A percentile compares a stretch with the other conserved stretches of the same genome.
These are phyloP conservation scores for Crossaster papposus DNA, from an alignment of 53 echinoderm and acorn worm genomes.

Conservation along the genomic window DNA sequence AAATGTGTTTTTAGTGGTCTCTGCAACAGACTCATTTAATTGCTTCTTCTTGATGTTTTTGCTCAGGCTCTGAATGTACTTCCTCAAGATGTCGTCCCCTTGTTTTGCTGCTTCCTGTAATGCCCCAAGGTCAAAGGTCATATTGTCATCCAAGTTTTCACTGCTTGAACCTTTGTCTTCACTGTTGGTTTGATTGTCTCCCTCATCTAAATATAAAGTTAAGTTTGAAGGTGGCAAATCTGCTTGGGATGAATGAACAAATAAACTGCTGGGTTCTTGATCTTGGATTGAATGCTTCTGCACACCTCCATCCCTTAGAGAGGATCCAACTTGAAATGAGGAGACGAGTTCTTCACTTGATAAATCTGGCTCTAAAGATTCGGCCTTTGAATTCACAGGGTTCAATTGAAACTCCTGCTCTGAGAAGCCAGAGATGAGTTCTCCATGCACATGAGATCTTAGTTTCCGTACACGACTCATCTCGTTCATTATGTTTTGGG, in stretches of 20 bases:
- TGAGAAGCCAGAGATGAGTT: constrained; percentile 62
- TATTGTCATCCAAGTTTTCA: constrained; percentile 45
- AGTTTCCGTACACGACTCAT: constrained; percentile 70
- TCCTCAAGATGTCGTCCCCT: constrained; percentile 84
- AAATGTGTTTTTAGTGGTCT: not conserved
- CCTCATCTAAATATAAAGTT: not conserved
- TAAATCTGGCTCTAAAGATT: not conserved
- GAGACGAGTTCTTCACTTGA: not conserved
- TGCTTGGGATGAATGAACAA: not conserved
- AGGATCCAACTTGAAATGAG: not conserved
- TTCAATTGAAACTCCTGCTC: constrained; percentile 30
- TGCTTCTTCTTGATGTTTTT: constrained; percentile 66
- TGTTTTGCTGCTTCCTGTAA: constrained; percentile 84
- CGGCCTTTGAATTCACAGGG: not conserved
- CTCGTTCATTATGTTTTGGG: constrained; percentile 74
- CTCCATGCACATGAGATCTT: constrained; percentile 69
- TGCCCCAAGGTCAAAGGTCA: constrained; percentile 79
- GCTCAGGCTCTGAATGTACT: constrained; percentile 80
- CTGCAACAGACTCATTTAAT: not conserved
- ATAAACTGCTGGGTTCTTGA: not conserved
- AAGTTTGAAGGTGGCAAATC: not conserved
- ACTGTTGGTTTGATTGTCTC: not conserved
- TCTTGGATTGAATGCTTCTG: not conserved
- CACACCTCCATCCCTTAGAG: not conserved
- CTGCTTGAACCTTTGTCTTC: not conserved